Conservation (phyloP, 1,140 invertebrate species). For the Diprion similis region DNA sequence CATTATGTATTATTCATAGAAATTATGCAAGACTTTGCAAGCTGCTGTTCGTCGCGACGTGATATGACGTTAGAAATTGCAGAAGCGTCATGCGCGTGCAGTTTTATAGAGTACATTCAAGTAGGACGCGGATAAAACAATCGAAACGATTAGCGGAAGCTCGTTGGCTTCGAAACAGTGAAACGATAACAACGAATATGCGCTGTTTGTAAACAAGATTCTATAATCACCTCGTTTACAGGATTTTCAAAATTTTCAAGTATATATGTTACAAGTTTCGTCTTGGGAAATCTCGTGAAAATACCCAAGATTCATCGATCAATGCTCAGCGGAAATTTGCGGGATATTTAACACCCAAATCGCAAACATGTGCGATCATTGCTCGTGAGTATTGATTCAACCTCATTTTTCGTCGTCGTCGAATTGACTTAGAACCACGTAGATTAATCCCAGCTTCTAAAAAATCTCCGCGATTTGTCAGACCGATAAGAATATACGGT, state of each 20-base stretch:
- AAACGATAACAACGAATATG: not conserved
- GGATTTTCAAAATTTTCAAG: not conserved
- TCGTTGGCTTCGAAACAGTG: not conserved
- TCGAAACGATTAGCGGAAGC: too few relatives aligned
- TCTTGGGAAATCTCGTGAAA: not conserved
- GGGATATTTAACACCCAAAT: not conserved
- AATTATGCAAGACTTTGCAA: too few relatives aligned
- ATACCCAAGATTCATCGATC: not conserved
- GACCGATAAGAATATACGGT: not conserved
- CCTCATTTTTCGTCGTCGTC: not conserved
- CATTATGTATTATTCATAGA: too few relatives aligned
- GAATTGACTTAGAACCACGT: not conserved
- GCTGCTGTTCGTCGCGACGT: too few relatives aligned
- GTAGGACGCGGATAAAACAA: too few relatives aligned
- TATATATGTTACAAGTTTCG: not conserved
- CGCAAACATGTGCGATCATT: slow-evolving; percentile 39
- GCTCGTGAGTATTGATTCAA: slow-evolving; percentile 33
- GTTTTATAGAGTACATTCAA: too few relatives aligned
- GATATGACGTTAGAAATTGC: too few relatives aligned
- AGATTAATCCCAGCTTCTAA: not conserved
- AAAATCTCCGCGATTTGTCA: not conserved
- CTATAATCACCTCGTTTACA: not conserved
- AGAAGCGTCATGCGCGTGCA: too few relatives aligned
- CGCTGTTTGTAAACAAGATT: not conserved
- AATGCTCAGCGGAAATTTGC: not conserved